Base-by-base conservation (phyloP, 1,140 invertebrate species). In the Druon quercuslanigerum region DNA sequence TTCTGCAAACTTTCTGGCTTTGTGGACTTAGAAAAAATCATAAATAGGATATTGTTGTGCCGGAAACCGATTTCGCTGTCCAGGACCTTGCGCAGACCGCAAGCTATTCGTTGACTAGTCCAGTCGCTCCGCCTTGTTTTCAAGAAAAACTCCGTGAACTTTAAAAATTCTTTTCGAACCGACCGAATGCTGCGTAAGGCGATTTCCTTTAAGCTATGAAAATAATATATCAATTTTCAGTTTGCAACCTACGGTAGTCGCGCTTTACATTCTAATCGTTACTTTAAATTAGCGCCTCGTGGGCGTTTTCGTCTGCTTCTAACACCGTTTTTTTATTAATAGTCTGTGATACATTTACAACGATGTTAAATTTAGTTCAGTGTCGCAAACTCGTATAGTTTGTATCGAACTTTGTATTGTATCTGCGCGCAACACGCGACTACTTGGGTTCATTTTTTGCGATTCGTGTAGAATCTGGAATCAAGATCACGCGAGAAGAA, bases 41-140 rank as follows among this genome's bases (percentile, higher is more conserved):
- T 11, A 33, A 57, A 25, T 4, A 71, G 50, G 19, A 13, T 17
- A 54, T 50, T 72, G 73, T 86, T 86, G 84, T 83, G 79, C 86
- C 86, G 85, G 86, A 84, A 84, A 75, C 86, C 86, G 85, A 86
- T 72, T 74, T 11, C 9, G 78, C 80, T 78, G 79, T 85, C 85
- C 85, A 87, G 88, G 85, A 81, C 85, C 89, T 88, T 91, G 90
- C 86, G 88, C 88, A 89, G 86, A 90, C 88, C 90, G 90, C 89
- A 91, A 91, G 84, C 89, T 91, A 91, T 89, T 90, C 89, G 84
- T 79, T 74, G 87, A 89, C 90, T 90, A 90, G 88, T 91, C 88
- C 88, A 89, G 89, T 90, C 87, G 89, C 87, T 90, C 82, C 86
- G 87, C 87, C 85, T 79, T 85, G 78, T 33, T 81, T 66, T 83